Base-by-base conservation (phyloP, 2,113 vertebrate genomes). In the Scytalopus superciliaris region DNA sequence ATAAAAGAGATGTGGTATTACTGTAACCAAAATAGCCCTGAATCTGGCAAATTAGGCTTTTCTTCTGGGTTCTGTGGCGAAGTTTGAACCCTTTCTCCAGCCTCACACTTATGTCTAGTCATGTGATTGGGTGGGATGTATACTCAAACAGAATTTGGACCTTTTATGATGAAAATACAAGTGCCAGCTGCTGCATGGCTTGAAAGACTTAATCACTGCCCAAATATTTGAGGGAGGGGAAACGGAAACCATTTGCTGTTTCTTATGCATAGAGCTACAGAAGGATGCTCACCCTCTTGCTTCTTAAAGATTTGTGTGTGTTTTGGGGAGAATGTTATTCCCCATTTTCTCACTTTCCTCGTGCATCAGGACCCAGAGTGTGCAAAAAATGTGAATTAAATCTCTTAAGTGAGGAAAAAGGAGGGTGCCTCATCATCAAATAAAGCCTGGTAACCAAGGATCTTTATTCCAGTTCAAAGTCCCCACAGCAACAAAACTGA, bases 181-280 rank as follows among this genome's bases (percentile, higher is more conserved):
- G 70, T 86, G 75, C 87, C 94, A 96, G 90, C 92, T 94, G 93
- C 85, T 88, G 35, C 47, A 5, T 86, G 90, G 82, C 78, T 94
- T 88, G 85, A 40, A 86, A 77, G 78, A 67, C 72, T 86, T 73
- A 74, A 76, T 52, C 57, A 82, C 69, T 9, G 0, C 79, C 84
- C 87, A 96, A 10, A 19, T 93, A 81, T 77, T 91, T 89, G 45
- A 64, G 72, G 83, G 44, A 78, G 53, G 60, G 62, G 79, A 95
- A 93, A 93, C 90, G 59, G 76, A 94, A 95, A 92, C 81, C 81
- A 83, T 94, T 95, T 93, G 85, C 52, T 90, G 1, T 89, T 69
- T 90, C 39, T 74, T 84, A 52, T 35, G 57, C 44, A 3, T 87
- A 18, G 40, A 59, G 86, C 72, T 87, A 10, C 3, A 13, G 68